phyloP scores from a whole-genome alignment of 2,797 vertebrate species.

The Syngnathus rostellatus region DNA sequence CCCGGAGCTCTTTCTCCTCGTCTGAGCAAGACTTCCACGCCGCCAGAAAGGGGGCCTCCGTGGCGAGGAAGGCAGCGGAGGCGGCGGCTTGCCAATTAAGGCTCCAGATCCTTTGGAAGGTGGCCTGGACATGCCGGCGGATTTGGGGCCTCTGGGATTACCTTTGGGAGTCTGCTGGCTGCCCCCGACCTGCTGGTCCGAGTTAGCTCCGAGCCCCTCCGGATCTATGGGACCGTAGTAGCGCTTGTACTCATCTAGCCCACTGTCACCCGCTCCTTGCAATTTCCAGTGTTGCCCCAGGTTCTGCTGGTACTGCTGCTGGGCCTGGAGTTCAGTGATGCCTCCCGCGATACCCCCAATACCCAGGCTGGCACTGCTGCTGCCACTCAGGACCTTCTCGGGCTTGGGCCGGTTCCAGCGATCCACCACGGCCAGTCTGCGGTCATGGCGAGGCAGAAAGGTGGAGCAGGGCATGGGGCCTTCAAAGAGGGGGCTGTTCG shows the following conservation, averaged over 20 bases:
- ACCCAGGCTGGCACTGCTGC: conserved; percentile 52
- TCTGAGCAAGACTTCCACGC: conserved; percentile 68
- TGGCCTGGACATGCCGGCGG: conserved; percentile 57
- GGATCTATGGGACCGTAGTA: conserved; percentile 91
- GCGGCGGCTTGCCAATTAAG: conserved; percentile 69
- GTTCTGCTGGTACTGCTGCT: conserved; percentile 61
- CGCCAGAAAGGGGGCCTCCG: conserved; percentile 70
- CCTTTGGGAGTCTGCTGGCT: conserved; percentile 67
- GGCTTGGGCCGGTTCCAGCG: conserved; percentile 76
- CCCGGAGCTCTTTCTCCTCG: conserved; percentile 75
- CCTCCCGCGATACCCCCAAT: conserved; percentile 62
- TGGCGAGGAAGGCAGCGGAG: conserved; percentile 69
- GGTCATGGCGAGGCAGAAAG: conserved; percentile 79
- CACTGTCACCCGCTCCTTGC: conserved; percentile 47
- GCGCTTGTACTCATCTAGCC: conserved; percentile 83
- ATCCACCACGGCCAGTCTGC: conserved; percentile 75
- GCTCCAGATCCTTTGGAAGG: conserved; percentile 65
- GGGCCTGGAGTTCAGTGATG: conserved; percentile 58
- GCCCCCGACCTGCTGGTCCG: conserved; percentile 56
- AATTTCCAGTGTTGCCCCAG: conserved; percentile 65
- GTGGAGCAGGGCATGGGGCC: conserved; percentile 76
- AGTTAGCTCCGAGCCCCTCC: conserved; percentile 71
- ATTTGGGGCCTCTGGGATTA: conserved; percentile 59
- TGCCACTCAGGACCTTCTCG: conserved; percentile 52
- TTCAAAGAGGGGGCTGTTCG: conserved; percentile 73